Base-by-base conservation (phyloP, 2,888 invertebrate genomes). In the Caenorhabditis sp. region DNA sequence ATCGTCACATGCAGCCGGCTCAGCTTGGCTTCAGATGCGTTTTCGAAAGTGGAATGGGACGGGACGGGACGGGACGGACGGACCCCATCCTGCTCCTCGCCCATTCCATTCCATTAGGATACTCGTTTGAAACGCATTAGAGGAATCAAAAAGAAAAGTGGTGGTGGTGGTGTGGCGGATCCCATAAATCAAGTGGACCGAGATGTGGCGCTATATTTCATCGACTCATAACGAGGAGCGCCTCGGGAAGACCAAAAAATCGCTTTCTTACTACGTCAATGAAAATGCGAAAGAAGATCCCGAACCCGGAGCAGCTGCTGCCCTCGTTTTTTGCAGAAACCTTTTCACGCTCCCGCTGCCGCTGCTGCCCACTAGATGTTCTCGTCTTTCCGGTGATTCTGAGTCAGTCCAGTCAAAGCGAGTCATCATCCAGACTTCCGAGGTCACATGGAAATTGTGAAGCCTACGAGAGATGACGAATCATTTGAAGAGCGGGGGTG, bases 221-320 rank as follows among this genome's bases (percentile, higher is more conserved):
- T 60, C 60, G 60, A 37, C 50, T 50, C 69, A 51, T 35, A 50
- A 37, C 47, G 60, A n/a, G n/a, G n/a, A 60, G 28, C 37, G 9
- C 6, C 20, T 11, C 6, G 35, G 18, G 40, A 22, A 37, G 58
- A 26, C 37, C 56, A 51, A 72, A 72, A 65, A 65, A 74, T 53
- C 51, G 18, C 18, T 62, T 64, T 55, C 47, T 55, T 37, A 60
- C 65, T 65, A 65, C 65, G 74, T 74, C 74, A 74, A 22, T 53
- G 32, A 69, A 69, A 50, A 15, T 50, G 60, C 51, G 53, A 71
- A 22, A 55, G 55, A 62, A 24, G 61, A 58, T 26, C 51, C 18
- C 26, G 32, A 32, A n/a, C 32, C 26, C 2, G 40, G 53, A 55
- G 51, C 24, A 71, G 20, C 64, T 58, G 47, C 58, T 71, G 62